Conservation (phyloP, 1,140 invertebrate species). For the Apis dorsata region DNA sequence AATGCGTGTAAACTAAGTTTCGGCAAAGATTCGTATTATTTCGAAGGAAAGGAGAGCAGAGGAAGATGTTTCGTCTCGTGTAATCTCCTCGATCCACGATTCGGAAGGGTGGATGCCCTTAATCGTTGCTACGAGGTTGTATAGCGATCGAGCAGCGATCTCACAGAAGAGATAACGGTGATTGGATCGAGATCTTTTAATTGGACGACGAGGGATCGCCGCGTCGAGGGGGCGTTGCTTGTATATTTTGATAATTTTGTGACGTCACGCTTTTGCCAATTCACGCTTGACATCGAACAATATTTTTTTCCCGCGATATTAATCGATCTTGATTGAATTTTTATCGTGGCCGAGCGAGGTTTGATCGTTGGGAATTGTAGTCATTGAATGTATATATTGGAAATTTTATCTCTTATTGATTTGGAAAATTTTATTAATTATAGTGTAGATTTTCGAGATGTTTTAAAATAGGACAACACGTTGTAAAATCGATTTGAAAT, state of each 20-base stretch:
- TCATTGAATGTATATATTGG: no score
- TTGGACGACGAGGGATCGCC: not conserved
- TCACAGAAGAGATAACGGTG: not conserved
- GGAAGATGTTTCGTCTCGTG: constrained; percentile 23
- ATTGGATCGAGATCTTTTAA: constrained; percentile 21
- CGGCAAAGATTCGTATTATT: no score
- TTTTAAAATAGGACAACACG: not conserved
- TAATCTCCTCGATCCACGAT: constrained; percentile 6
- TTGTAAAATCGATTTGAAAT: not conserved
- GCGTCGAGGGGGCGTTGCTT: no score
- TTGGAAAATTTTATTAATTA: not conserved
- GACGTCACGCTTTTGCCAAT: not conserved
- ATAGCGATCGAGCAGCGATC: constrained; percentile 4
- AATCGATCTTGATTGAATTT: not conserved
- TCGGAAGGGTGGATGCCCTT: not conserved
- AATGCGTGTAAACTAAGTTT: not conserved
- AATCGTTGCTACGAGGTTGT: constrained; percentile 17
- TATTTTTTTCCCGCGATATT: not conserved
- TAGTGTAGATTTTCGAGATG: no score
- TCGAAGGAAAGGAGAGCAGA: not conserved
- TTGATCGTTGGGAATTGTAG: no score
- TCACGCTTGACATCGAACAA: not conserved
- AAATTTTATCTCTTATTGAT: no score
- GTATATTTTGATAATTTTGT: not conserved
- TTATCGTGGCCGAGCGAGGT: not conserved